Base-by-base conservation (phyloP, 2,888 invertebrate species). In the Capitulum mitella region DNA sequence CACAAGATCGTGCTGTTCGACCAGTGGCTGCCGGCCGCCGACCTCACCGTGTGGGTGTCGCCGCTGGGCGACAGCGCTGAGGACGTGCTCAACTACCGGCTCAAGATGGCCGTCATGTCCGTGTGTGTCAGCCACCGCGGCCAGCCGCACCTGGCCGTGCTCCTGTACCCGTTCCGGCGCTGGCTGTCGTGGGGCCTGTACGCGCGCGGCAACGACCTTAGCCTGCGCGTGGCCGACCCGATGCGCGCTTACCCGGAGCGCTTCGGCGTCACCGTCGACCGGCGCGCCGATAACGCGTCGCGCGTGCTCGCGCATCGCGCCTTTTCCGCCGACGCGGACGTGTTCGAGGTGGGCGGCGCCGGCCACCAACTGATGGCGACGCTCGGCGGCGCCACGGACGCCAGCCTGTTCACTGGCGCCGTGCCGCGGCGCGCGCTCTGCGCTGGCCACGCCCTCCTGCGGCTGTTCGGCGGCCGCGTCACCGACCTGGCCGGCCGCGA, bases 1-100 rank as follows among this genome's bases (percentile, higher is more conserved):
- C 76, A 76, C 46, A n/a, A 48, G 76, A 43, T 76, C 26, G 76
- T 76, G 76, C 29, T 43, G 76, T 76, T 76, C 32, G 76, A 76
- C 29, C 46, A 76, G 76, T 76, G 76, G 76, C 46, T 76, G 76
- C 46, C 14, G 46, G 46, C 76, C 29, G 76, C n/a, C 14, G 16
- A 48, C 29, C 46, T 76, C 12, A 46, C 46, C 16, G 46, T 76
- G 46, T 76, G 76, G 76, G 29, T 76, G 16, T 76, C 76, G 1
- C 76, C 46, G 8, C 29, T 76, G 16, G 26, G 19, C 29, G 76
- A 76, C 46, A 29, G 19, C 22, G 29, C n/a, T 32, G 29, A 46
- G 2, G 19, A 32, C 1, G 29, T 76, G 46, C 26, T 0, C 46
- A 14, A 14, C 32, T 0, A 3, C 32, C 29, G 32, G 29, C 29